phyloP scores from a whole-genome alignment of 2,888 invertebrate genomes.

The Ephialtes manifestator region DNA sequence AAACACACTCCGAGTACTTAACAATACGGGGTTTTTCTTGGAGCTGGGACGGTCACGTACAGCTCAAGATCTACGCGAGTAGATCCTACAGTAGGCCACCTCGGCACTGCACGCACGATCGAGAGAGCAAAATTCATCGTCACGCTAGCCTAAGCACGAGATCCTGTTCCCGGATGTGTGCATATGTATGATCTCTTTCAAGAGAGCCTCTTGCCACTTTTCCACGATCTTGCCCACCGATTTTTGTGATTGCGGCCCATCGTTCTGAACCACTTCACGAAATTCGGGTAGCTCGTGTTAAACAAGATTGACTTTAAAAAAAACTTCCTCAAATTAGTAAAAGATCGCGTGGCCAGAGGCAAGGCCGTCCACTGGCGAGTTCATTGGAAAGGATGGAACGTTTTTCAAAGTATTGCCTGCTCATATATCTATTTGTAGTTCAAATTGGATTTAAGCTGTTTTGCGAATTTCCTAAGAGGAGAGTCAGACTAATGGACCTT shows the following conservation, averaged over 20 bases:
- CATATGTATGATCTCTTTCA: constrained; percentile 14
- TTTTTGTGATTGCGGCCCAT: constrained; percentile 34
- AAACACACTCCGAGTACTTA: constrained; percentile 15
- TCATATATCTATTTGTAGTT: not conserved
- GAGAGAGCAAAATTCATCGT: constrained; percentile 63
- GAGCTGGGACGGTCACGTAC: constrained; percentile 39
- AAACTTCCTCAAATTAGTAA: constrained; percentile 8
- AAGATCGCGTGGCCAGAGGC: constrained; percentile 37
- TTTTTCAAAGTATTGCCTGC: constrained; percentile 1
- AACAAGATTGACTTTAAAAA: constrained; percentile 15
- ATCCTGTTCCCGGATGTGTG: constrained; percentile 63
- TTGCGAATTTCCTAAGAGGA: constrained; percentile 3
- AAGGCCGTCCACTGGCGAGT: constrained; percentile 17
- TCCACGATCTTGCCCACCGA: constrained; percentile 8
- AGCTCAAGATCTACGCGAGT: constrained; percentile 45
- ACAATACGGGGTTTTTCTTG: constrained; percentile 1
- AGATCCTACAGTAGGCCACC: constrained; percentile 54
- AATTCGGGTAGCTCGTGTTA: not conserved
- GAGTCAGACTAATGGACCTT: constrained; percentile 12
- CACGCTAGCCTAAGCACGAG: constrained; percentile 64
- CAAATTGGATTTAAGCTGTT: not conserved
- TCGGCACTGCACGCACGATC: constrained; percentile 42
- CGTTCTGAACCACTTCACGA: constrained; percentile 12
- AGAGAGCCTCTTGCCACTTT: constrained; percentile 12
- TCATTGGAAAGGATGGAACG: not conserved